Conservation (phyloP, 1,140 invertebrate species). For the Zaprionus lachaisei region DNA sequence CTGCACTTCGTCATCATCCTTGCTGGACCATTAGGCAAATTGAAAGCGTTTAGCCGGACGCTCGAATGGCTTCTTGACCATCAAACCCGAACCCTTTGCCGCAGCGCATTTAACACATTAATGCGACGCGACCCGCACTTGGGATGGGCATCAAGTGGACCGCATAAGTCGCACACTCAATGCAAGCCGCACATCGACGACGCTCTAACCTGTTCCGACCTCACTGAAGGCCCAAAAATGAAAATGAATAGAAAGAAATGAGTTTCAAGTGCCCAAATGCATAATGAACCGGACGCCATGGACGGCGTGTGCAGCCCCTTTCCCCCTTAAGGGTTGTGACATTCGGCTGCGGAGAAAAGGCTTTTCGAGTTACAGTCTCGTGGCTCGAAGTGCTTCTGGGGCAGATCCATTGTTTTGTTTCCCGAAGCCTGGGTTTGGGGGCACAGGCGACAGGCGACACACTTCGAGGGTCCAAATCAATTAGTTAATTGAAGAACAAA, state of each 20-base stretch:
- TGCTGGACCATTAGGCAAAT: constrained; percentile 76
- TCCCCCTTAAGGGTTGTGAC: constrained; percentile 70
- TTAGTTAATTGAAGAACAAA: constrained; percentile 80
- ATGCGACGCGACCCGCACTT: constrained; percentile 40
- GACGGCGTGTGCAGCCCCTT: constrained; percentile 52
- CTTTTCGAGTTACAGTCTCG: constrained; percentile 44
- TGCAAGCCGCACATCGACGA: constrained; percentile 74
- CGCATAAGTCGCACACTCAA: constrained; percentile 77
- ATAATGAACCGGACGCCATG: constrained; percentile 71
- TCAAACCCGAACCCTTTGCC: constrained; percentile 27
- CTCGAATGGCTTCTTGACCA: constrained; percentile 68
- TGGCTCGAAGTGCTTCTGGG: constrained; percentile 54
- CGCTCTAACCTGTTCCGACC: constrained; percentile 4
- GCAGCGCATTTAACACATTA: constrained; percentile 65
- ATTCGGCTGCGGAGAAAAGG: constrained; percentile 54
- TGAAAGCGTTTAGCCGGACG: constrained; percentile 78
- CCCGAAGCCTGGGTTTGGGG: constrained; percentile 28
- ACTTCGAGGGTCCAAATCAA: constrained; percentile 76
- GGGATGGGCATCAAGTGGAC: constrained; percentile 70
- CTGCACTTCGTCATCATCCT: constrained; percentile 31
- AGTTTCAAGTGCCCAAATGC: constrained; percentile 70
- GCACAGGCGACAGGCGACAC: constrained; percentile 58
- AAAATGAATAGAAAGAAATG: constrained; percentile 71
- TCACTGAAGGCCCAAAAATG: constrained; percentile 39
- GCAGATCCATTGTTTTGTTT: constrained; percentile 53